These are phyloP conservation scores for Athene cunicularia DNA, from an alignment of 2,113 vertebrate species.

Conservation along the genomic window DNA sequence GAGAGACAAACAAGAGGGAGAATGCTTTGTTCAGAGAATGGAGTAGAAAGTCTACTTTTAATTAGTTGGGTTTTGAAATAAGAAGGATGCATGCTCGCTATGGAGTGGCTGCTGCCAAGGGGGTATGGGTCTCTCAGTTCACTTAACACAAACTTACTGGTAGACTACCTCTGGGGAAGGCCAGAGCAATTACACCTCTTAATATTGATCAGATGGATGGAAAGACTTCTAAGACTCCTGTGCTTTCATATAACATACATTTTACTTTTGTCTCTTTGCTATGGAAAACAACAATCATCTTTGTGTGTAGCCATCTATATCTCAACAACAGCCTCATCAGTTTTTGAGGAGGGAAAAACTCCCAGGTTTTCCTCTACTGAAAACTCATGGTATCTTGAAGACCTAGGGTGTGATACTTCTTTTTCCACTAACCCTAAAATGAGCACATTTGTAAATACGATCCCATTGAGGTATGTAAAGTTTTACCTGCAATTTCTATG, in stretches of 20 bases:
- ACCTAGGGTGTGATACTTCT: not conserved
- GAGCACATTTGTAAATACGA: fast-evolving
- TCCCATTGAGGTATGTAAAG: not conserved
- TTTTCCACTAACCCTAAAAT: not conserved
- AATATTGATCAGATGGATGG: not conserved
- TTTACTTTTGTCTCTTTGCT: not conserved
- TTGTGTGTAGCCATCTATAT: not conserved
- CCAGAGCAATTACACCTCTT: not conserved
- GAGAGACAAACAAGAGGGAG: not conserved
- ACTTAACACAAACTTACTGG: not conserved
- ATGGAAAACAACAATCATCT: not conserved
- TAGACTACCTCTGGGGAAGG: conserved; percentile 16
- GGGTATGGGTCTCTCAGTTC: not conserved
- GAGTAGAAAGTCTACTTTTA: not conserved
- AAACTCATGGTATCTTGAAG: not conserved
- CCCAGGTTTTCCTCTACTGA: not conserved
- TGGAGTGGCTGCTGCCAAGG: not conserved
- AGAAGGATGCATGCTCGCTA: conserved; percentile 34
- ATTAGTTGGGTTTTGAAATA: not conserved
- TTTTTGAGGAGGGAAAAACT: not conserved
- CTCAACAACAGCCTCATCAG: not conserved
- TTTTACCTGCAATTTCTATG: not conserved
- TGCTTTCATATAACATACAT: not conserved
- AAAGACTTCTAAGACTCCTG: conserved; percentile 2
- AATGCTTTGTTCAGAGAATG: not conserved